phyloP scores from a whole-genome alignment of 2,797 vertebrate genomes.

The Rhincodon typus region DNA sequence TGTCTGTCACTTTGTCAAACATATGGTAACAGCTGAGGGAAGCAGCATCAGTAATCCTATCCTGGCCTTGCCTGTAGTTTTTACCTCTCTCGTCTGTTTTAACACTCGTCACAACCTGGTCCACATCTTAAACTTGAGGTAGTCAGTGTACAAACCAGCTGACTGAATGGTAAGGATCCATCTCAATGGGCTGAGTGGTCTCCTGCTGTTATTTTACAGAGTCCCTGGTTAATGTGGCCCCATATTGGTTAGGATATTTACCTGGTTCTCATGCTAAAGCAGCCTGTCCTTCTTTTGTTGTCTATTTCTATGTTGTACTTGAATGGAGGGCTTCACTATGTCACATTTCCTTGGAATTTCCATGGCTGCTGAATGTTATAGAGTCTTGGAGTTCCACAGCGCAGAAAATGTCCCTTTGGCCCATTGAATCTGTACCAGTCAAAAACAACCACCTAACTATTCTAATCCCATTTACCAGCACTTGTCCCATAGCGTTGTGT shows the following conservation, averaged over 20 bases:
- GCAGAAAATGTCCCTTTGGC: no score
- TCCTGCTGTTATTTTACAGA: background rate
- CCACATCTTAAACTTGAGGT: no score
- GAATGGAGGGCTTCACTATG: background rate
- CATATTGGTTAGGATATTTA: background rate
- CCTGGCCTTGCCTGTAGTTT: background rate
- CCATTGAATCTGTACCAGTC: no score
- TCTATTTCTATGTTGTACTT: background rate
- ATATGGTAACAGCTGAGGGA: background rate
- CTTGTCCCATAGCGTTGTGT: no score
- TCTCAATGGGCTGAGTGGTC: background rate
- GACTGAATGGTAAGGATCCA: background rate
- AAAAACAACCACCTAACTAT: no score
- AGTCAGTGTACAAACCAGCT: no score
- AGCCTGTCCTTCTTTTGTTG: background rate
- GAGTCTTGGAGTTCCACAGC: no score
- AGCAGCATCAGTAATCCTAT: background rate
- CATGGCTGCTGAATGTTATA: background rate
- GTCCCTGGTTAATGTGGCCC: background rate
- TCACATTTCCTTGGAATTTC: background rate
- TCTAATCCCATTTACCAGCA: no score
- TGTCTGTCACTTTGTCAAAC: background rate
- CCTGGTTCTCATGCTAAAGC: background rate
- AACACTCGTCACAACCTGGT: no score
- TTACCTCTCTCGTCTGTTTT: no score